phyloP scores from a whole-genome alignment of 92 coral and sea anemone genomes.

The Phymanthus crucifer region DNA sequence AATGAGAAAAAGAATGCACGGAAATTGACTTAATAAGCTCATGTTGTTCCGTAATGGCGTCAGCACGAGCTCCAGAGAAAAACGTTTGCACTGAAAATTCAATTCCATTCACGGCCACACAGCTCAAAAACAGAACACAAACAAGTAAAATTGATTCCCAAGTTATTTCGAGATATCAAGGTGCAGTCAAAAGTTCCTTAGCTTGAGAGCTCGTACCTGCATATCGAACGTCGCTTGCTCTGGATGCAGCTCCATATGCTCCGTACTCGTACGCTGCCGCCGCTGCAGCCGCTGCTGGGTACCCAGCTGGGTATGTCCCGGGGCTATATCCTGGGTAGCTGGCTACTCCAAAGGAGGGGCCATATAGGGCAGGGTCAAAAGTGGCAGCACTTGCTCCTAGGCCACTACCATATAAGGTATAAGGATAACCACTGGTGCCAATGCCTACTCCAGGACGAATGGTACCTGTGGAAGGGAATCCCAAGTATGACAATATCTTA shows the following conservation, averaged over 20 bases:
- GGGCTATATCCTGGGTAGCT: constrained; percentile 73
- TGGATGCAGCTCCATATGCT: constrained; percentile 58
- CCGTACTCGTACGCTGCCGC: constrained; percentile 66
- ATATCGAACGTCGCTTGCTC: constrained; percentile 72
- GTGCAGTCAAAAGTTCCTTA: constrained; percentile 67
- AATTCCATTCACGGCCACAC: constrained; percentile 30
- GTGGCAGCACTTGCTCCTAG: constrained; percentile 70
- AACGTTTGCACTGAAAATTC: background rate
- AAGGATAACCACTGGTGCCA: constrained; percentile 74
- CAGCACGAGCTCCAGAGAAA: background rate
- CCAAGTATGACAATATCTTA: background rate
- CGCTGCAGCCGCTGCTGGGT: constrained; percentile 60
- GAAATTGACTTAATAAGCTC: background rate
- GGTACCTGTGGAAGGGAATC: constrained; percentile 46
- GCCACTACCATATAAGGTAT: constrained; percentile 76
- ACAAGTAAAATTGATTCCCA: background rate
- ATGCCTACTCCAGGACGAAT: constrained; percentile 61
- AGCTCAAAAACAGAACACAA: constrained; percentile 30
- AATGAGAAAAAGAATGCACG: background rate
- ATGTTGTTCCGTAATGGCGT: background rate
- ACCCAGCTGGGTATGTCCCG: constrained; percentile 63
- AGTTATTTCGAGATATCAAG: background rate
- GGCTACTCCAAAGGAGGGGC: constrained; percentile 60
- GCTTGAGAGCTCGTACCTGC: constrained; percentile 77
- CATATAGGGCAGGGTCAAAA: constrained; percentile 77